Evolutionary conservation across 2,888 invertebrate species (phyloP), one percentile per base, ranked within the genome.

Genomic region (Heliconius charithonia): DNA sequence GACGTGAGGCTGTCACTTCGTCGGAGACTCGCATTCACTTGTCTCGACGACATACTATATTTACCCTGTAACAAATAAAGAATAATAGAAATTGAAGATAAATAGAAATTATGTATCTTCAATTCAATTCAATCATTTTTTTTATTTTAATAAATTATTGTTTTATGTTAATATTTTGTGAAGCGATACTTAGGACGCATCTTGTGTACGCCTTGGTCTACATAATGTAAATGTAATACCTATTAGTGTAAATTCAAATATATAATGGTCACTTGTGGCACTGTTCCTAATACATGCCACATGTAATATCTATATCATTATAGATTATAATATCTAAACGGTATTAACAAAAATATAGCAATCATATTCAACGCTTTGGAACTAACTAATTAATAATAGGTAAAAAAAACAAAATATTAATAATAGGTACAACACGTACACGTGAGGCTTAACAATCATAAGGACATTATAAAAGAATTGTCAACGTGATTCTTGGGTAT

Each of bases 1-100:
- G 89, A 89, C 0, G 85, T 86, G 3, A 92, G 86, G 65, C 88
- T 88, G 77, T 89, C 89, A 83, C 86, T 86, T 51, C 87, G 85
- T 3, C 86, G 85, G 27, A 88, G 81, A 13, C 85, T 83, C 2
- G 77, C 75, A 4, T 79, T 77, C 32, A 67, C 79, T 1, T 82
- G 83, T 70, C 10, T 62, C 63, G 62, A 72, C 13, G 83, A 84
- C 83, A 85, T 84, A 27, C 81, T 80, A 78, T 86, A 87, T 27
- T 82, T 84, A 27, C 83, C 88, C 90, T 90, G 84, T 4, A 88
- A 87, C 84, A 85, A 87, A 67, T 51, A 29, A 27, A 59, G 41
- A 45, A 67, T 71, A 19, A n/a, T n/a, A n/a, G n/a, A n/a, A n/a
- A n/a, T n/a, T n/a, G n/a, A n/a, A 56, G 16, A 27, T 62, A 37